phyloP scores from a whole-genome alignment of 2,113 vertebrate genomes.

The Turnix velox region DNA sequence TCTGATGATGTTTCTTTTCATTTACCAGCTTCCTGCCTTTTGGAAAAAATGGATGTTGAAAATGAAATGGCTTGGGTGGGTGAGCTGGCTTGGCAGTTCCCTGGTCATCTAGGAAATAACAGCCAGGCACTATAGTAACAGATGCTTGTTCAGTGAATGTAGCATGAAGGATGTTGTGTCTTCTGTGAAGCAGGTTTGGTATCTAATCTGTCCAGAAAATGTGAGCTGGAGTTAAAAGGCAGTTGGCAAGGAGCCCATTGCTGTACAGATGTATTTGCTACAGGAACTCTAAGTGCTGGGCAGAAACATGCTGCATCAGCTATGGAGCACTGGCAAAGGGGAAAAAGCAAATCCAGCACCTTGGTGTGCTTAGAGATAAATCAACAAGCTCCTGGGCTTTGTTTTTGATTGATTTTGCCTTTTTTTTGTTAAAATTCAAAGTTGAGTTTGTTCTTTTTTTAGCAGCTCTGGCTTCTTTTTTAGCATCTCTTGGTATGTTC shows the following conservation, averaged over 20 bases:
- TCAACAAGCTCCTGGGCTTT: neutral
- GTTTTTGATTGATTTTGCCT: neutral
- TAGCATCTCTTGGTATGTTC: neutral
- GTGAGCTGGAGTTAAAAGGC: slow-evolving; percentile 51
- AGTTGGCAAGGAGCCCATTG: slow-evolving; percentile 1
- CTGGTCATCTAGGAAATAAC: slow-evolving; percentile 71
- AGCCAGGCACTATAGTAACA: slow-evolving; percentile 63
- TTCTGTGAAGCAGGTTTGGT: slow-evolving; percentile 56
- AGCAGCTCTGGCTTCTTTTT: neutral
- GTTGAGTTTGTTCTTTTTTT: neutral
- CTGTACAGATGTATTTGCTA: neutral
- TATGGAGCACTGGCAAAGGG: neutral
- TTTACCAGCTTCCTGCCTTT: neutral
- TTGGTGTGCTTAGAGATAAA: neutral
- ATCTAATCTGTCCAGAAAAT: slow-evolving; percentile 70
- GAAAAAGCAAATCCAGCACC: neutral
- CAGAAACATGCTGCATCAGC: neutral
- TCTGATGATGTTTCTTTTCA: slow-evolving; percentile 24
- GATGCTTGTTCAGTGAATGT: slow-evolving; percentile 69
- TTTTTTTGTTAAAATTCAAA: neutral
- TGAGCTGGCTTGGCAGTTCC: slow-evolving; percentile 7
- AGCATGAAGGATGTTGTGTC: slow-evolving; percentile 37
- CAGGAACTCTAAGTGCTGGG: neutral
- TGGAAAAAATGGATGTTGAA: neutral
- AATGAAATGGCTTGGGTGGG: neutral